A percentile compares a stretch with the other conserved stretches of the same genome.
phyloP scores from a whole-genome alignment of 2,113 vertebrate genomes.

The Hyperoodon ampullatus region DNA sequence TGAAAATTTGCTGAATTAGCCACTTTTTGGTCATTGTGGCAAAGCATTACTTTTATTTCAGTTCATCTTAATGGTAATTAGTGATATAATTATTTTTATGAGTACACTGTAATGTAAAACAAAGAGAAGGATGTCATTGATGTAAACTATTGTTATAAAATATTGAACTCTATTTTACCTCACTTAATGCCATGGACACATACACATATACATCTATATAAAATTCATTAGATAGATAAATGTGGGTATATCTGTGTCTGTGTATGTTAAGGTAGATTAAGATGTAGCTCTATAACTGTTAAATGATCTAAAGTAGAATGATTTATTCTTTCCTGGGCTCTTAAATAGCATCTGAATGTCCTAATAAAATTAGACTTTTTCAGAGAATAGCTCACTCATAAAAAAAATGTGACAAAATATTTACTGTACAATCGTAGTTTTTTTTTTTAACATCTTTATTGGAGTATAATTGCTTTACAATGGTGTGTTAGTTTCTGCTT shows the following conservation, averaged over 20 bases:
- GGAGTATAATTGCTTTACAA: no score
- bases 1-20: constrained; percentile 19
- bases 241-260: fast-evolving
- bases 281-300: not conserved
- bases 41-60: constrained; percentile 9
- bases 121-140: not conserved
- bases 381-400: not conserved
- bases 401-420: constrained; percentile 9
- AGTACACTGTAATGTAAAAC: not conserved
- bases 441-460: no score
- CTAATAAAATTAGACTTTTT: not conserved
- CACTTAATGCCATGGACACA: not conserved
- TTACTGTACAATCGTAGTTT: not conserved
- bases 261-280: not conserved
- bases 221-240: not conserved
- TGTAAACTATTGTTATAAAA: not conserved
- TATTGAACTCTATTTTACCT: not conserved
- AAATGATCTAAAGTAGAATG: not conserved
- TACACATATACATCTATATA: not conserved
- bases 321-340: not conserved
- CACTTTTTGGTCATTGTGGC: not conserved
- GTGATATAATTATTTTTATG: not conserved
- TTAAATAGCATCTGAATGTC: not conserved
- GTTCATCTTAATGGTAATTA: not conserved
- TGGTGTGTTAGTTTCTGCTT: no score